These are phyloP conservation scores for Crypturellus undulatus DNA, from an alignment of 2,113 vertebrate genomes.

Conservation along the genomic window DNA sequence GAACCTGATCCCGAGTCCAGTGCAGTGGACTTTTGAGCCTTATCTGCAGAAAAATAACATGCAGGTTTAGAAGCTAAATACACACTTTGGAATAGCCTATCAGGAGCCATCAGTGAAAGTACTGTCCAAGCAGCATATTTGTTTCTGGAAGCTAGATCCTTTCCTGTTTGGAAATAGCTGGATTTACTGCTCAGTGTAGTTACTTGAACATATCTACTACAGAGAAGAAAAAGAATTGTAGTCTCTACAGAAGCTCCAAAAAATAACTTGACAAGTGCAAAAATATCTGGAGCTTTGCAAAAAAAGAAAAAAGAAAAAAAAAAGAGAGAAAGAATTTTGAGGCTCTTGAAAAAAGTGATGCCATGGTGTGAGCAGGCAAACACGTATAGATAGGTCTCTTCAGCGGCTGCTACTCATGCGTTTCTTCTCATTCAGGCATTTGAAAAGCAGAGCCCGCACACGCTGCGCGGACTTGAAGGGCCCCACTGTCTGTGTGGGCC, in stretches of 20 bases:
- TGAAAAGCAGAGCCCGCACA: background rate
- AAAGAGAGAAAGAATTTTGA: background rate
- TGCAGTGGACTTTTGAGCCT: background rate
- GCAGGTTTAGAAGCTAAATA: background rate
- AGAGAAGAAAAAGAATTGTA: background rate
- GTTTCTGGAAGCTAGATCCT: background rate
- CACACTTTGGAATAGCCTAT: background rate
- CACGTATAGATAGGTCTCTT: background rate
- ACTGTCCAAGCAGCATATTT: background rate
- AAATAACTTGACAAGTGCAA: background rate
- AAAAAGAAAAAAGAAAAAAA: no score
- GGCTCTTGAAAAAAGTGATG: background rate
- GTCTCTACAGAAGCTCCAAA: background rate
- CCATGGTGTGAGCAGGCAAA: background rate
- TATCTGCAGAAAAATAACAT: background rate
- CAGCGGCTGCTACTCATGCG: background rate
- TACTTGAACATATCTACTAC: fast-evolving
- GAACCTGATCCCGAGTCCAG: background rate
- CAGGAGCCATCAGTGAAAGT: background rate
- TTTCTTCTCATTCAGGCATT: background rate
- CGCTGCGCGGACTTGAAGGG: conserved; percentile 33
- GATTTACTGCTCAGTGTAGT: background rate
- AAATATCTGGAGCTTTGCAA: background rate
- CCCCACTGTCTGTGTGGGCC: conserved; percentile 32
- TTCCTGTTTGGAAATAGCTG: background rate